These are phyloP conservation scores for Sesamia nonagrioides DNA, from an alignment of 1,140 invertebrate species.

Conservation along the genomic window DNA sequence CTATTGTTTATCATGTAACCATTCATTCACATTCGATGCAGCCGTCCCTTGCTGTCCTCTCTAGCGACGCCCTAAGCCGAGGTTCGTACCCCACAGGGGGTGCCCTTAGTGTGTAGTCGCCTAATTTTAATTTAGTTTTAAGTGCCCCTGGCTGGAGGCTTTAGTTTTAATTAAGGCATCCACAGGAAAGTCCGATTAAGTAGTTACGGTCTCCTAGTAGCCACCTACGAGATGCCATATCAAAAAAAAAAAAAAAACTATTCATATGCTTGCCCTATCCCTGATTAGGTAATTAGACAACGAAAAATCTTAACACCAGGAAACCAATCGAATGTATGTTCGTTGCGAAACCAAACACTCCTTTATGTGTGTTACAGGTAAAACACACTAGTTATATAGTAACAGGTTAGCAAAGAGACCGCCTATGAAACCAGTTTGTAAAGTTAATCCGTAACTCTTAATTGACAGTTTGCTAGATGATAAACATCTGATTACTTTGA, in stretches of 20 bases:
- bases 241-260: no score
- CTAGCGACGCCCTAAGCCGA: no score
- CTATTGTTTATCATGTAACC: background rate
- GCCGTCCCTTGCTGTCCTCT: no score
- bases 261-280: background rate
- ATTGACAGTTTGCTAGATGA: background rate
- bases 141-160: no score
- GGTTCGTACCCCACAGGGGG: no score
- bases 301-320: background rate
- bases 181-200: no score
- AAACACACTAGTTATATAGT: background rate
- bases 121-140: no score
- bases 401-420: background rate
- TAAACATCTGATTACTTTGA: background rate
- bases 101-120: no score
- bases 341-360: background rate
- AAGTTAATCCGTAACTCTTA: conserved; percentile 7
- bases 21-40: no score
- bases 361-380: background rate
- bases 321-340: background rate
- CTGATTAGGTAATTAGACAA: background rate
- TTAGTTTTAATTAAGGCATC: no score
- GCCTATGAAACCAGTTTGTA: background rate
- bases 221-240: no score
- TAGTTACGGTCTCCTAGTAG: no score